These are phyloP conservation scores for Drosophila suboccidentalis DNA, from an alignment of 2,888 invertebrate genomes.

Conservation along the genomic window DNA sequence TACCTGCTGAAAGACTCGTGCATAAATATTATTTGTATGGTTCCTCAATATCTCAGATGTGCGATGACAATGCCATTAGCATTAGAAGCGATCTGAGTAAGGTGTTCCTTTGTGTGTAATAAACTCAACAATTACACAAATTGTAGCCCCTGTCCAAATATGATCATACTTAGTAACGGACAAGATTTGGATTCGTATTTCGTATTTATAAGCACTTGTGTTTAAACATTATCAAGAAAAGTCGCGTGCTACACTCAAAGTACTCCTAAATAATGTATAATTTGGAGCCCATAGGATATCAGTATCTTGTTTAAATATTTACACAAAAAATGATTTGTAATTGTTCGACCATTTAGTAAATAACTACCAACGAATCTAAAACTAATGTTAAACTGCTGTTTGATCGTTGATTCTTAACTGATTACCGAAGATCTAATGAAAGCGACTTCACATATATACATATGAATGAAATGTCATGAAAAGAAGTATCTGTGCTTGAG, in stretches of 20 bases:
- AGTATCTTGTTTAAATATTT: background rate
- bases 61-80: slow-evolving; percentile 13
- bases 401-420: no score
- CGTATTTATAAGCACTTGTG: background rate
- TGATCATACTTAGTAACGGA: background rate
- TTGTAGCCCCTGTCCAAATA: slow-evolving; percentile 15
- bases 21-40: background rate
- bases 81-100: slow-evolving; percentile 6
- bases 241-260: slow-evolving; percentile 7
- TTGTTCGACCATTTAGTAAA: background rate
- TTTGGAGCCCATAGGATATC: background rate
- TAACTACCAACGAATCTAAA: background rate
- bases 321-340: background rate
- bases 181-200: background rate
- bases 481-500: no score
- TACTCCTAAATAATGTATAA: background rate
- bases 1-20: slow-evolving; percentile 3
- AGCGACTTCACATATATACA: no score
- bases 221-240: background rate
- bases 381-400: background rate
- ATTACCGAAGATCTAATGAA: no score
- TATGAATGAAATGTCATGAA: no score
- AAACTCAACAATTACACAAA: slow-evolving; percentile 14
- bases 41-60: background rate
- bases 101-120: background rate